Evolutionary conservation across 2,113 vertebrate species (phyloP), one percentile per base, ranked within the genome.

Genomic region (Peromyscus maniculatus): DNA sequence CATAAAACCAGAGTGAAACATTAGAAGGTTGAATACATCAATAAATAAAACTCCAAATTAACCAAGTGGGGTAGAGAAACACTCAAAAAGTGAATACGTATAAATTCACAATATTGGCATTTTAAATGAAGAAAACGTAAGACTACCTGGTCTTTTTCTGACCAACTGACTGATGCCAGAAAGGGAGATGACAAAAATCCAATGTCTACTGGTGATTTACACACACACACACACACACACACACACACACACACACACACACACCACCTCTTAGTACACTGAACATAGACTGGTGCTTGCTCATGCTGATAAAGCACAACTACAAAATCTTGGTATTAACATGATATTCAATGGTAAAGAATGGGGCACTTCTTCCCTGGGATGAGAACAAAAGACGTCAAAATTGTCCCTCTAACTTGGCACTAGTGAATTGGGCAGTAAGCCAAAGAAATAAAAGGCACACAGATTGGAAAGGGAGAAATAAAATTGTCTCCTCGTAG

Each of bases 391-490:
- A 87, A 22, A 52, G 31, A 77, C 78, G 22, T 36, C 69, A 87
- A 24, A 92, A 36, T 52, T 87, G 86, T 9, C 7, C 8, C 28
- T 89, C 21, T n/a, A 72, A n/a, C 74, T 91, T 71, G 90, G 46
- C 57, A 86, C 36, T 55, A 95, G 80, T 74, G 64, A 67, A 86
- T 93, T 64, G 90, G 75, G 28, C 28, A 87, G 59, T 95, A 97
- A 94, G 69, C 59, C 22, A 94, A 97, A 87, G 71, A 59, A n/a
- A 82, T 12, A 57, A n/a, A 97, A 87, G 75, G 71, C 43, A 67
- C 78, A 67, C 17, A n/a, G 74, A 57, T 39, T 83, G 22, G 59
- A 78, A 95, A 93, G 9, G 16, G 75, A 78, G 21, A 96, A 75
- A 84, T 21, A 90, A 88, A 96, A 77, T 49, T 77, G 2, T 86